phyloP scores from a whole-genome alignment of 2,113 vertebrate species.

The Prinia subflava region DNA sequence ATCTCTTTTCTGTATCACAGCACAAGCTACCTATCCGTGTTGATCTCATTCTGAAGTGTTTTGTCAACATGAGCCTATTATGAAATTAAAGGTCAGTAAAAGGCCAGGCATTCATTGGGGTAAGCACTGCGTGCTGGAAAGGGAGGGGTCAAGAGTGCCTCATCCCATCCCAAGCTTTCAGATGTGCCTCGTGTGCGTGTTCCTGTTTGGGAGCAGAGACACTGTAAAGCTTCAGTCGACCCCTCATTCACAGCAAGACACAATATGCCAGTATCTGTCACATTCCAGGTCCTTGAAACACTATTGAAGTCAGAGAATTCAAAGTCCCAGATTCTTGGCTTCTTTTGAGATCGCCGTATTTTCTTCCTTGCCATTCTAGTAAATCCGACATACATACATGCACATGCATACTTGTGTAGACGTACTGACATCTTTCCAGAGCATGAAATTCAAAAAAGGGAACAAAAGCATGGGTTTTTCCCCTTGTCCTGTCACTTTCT shows the following conservation, averaged over 20 bases:
- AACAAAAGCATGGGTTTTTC: not conserved
- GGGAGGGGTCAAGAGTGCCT: not conserved
- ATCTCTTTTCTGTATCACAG: not conserved
- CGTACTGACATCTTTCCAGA: not conserved
- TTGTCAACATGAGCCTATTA: not conserved
- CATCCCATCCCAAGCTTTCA: not conserved
- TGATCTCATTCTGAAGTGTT: not conserved
- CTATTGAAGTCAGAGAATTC: conserved; percentile 6
- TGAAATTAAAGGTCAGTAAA: not conserved
- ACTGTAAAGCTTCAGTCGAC: not conserved
- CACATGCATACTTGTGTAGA: not conserved
- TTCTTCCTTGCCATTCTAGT: not conserved
- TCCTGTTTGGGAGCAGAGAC: not conserved
- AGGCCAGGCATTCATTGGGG: not conserved
- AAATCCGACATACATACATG: not conserved
- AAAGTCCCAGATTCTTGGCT: not conserved
- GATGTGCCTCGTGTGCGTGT: accelerated
- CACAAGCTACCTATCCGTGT: not conserved
- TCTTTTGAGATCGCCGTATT: not conserved
- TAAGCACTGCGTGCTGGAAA: not conserved
- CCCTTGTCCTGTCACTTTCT: not conserved
- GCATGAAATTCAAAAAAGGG: not conserved
- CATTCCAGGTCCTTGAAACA: not conserved
- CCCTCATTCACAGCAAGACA: conserved; percentile 24
- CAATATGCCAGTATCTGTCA: conserved; percentile 25